A percentile compares a stretch with the other conserved stretches of the same genome.
Conservation (phyloP, 2,888 invertebrate species). For the Netelia inedita region DNA sequence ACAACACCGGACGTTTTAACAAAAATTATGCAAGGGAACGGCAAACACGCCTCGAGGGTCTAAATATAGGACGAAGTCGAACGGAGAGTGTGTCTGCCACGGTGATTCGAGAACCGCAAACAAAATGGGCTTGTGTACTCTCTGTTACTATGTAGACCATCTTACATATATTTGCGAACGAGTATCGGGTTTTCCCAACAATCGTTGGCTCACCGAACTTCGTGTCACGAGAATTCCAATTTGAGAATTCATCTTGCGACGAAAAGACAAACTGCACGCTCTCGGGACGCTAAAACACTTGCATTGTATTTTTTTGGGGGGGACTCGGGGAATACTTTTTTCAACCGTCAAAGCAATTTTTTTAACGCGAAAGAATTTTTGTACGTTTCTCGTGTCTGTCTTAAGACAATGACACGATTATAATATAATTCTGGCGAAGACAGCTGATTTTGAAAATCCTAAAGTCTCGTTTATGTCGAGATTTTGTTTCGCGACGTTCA, state of each 20-base stretch:
- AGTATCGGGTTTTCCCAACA: slow-evolving; percentile 64
- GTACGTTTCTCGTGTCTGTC: not conserved
- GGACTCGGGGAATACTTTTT: not conserved
- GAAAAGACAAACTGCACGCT: not conserved
- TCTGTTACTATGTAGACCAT: not conserved
- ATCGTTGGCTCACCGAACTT: slow-evolving; percentile 43
- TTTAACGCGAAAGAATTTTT: not conserved
- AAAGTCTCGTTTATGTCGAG: not conserved
- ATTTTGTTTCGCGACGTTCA: slow-evolving; percentile 12
- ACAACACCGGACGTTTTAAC: slow-evolving; percentile 65
- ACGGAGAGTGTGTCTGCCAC: slow-evolving; percentile 59
- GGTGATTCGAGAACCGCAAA: slow-evolving; percentile 64
- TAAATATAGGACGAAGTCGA: slow-evolving; percentile 70
- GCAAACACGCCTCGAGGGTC: slow-evolving; percentile 61
- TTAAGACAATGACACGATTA: not conserved
- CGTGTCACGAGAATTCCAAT: slow-evolving; percentile 36
- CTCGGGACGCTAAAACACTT: not conserved
- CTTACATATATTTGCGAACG: slow-evolving; percentile 45
- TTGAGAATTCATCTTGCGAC: slow-evolving; percentile 21
- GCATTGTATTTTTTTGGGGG: not conserved
- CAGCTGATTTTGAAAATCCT: slow-evolving; percentile 10
- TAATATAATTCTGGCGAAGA: slow-evolving; percentile 3
- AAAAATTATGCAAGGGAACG: slow-evolving; percentile 71
- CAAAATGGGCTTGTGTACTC: slow-evolving; percentile 59
- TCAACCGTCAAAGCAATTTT: not conserved